A percentile compares a stretch with the other conserved stretches of the same genome.
These are phyloP conservation scores for Pycnomerus fuliginosus DNA, from an alignment of 2,888 invertebrate species.

Conservation along the genomic window DNA sequence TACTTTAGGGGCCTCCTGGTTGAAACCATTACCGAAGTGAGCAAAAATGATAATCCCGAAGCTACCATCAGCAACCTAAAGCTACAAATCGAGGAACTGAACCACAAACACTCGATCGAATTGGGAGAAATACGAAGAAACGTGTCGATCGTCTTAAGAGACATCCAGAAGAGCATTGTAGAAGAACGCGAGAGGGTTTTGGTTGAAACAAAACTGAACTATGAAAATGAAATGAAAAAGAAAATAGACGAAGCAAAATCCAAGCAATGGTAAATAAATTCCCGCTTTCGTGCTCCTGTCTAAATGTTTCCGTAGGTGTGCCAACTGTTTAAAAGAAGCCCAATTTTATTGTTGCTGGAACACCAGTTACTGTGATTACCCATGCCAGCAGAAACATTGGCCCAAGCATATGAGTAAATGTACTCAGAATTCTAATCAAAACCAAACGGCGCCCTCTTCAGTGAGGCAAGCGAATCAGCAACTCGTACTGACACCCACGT, in stretches of 20 bases:
- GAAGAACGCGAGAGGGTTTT: slow-evolving; percentile 65
- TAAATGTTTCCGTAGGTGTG: slow-evolving; percentile 63
- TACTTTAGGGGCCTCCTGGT: slow-evolving; percentile 70
- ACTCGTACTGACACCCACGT: slow-evolving; percentile 34
- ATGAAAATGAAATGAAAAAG: slow-evolving; percentile 68
- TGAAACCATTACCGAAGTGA: slow-evolving; percentile 65
- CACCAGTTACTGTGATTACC: slow-evolving; percentile 88
- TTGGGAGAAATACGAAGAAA: slow-evolving; percentile 60
- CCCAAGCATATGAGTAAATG: slow-evolving; percentile 68
- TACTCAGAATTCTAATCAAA: slow-evolving; percentile 48
- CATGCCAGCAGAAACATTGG: slow-evolving; percentile 89
- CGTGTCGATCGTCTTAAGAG: slow-evolving; percentile 45
- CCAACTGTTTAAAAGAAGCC: slow-evolving; percentile 83
- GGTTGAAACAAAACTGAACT: slow-evolving; percentile 64
- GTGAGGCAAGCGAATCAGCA: slow-evolving; percentile 30
- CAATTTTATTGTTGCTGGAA: slow-evolving; percentile 96
- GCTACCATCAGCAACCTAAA: slow-evolving; percentile 63
- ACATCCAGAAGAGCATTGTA: slow-evolving; percentile 46
- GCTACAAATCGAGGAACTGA: slow-evolving; percentile 68
- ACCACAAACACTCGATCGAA: slow-evolving; percentile 74
- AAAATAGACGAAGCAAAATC: slow-evolving; percentile 77
- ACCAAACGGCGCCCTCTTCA: slow-evolving; percentile 15
- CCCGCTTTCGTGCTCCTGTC: too few relatives aligned
- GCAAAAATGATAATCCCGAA: slow-evolving; percentile 57
- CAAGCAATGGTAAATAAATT: slow-evolving; percentile 77